phyloP scores from a whole-genome alignment of 2,113 vertebrate genomes.

The Pelecanus crispus region DNA sequence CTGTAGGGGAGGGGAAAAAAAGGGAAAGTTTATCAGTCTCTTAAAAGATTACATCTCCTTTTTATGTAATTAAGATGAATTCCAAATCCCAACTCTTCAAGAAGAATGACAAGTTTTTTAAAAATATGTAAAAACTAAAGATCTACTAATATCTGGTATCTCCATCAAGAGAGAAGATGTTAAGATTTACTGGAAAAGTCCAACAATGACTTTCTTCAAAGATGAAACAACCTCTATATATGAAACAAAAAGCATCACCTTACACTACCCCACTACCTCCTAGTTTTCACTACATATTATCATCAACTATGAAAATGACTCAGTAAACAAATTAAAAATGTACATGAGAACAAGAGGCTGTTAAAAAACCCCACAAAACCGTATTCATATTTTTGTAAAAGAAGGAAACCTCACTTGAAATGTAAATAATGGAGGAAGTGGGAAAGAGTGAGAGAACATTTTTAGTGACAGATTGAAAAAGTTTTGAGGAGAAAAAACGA shows the following conservation, averaged over 20 bases:
- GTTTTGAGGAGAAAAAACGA: not conserved
- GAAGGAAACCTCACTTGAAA: not conserved
- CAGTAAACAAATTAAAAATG: not conserved
- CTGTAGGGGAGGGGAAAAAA: conserved; percentile 65
- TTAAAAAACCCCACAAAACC: not conserved
- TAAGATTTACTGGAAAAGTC: not conserved
- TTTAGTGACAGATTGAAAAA: not conserved
- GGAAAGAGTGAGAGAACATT: not conserved
- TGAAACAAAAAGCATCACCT: not conserved
- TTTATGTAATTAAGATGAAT: not conserved
- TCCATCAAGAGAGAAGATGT: not conserved
- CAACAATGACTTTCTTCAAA: not conserved
- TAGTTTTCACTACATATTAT: not conserved
- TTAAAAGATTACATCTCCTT: not conserved
- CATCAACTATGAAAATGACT: not conserved
- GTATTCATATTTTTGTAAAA: not conserved
- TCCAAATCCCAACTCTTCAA: not conserved
- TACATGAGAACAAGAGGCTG: not conserved
- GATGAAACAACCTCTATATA: not conserved
- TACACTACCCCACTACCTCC: not conserved
- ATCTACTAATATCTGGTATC: not conserved
- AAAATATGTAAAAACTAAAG: too few species aligned
- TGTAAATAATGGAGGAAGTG: not conserved
- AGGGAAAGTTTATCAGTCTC: not conserved
- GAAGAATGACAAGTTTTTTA: not conserved